Base-by-base conservation (phyloP, 1,140 invertebrate genomes). In the Epicauta chinensis region DNA sequence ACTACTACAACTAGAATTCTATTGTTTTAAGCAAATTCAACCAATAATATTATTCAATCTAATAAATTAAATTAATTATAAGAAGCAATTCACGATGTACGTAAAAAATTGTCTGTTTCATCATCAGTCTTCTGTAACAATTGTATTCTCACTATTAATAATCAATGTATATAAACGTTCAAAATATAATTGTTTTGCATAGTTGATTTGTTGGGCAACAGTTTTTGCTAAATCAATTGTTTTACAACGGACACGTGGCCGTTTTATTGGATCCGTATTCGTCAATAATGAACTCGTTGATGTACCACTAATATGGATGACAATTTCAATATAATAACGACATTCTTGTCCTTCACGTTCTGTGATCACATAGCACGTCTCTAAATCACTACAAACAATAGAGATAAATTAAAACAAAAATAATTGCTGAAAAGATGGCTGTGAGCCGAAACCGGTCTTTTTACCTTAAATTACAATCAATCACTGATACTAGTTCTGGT, bases 231-330 rank as follows among this genome's bases (percentile, higher is more conserved):
- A 77, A 53, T 83, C 80, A 48, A 81, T 80, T 51, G 78, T 84
- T 65, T 92, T 87, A 73, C 91, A 93, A 51, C 89, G 78, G 16
- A 95, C 86, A 67, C 87, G 81, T 7, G 91, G 90, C 53, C 84
- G 76, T 60, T 81, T 82, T 46, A 81, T 69, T 37, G 71, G 67
- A 61, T 77, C 81, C 55, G 72, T 67, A 42, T 71, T 71, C 29
- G 59, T 67, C 16, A 73, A 64, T 39, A 69, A 66, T 16, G 72
- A 70, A 36, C 56, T 73, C n/a, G 56, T 44, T 34, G 56, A 73
- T 14, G 58, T 45, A 51, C 63, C 57, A 52, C 82, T 74, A 7
- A 78, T 77, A 57, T 79, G 76, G 47, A 85, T 83, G 13, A 80
- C 84, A 55, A 93, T 74, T 71, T 92, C 87, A 58, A 93, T 85